Percentiles rank a stretch among this genome's conserved stretches.
Evolutionary conservation across 2,888 invertebrate genomes (phyloP).

Genomic region (Pterostichus madidus): DNA sequence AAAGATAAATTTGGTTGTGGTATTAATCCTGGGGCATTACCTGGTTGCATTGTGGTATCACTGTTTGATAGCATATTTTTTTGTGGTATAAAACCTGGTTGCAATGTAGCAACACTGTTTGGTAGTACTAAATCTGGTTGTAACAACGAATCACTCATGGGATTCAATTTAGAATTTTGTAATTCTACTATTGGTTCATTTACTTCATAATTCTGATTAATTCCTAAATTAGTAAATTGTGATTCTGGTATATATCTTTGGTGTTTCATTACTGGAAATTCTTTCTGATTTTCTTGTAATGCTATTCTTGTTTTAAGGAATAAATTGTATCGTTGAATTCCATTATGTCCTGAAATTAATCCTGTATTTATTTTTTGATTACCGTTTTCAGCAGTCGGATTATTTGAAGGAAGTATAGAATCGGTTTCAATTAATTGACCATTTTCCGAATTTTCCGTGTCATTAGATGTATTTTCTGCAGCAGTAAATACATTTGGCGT

Average conservation of each 20-base stretch:
- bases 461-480: background rate
- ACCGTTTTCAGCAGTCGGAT: background rate
- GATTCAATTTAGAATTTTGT: no score
- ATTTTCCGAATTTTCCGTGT: background rate
- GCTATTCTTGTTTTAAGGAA: background rate
- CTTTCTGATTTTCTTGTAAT: background rate
- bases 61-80: background rate
- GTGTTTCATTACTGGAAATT: background rate
- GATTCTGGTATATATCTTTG: slow-evolving; percentile 1
- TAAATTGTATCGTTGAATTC: background rate
- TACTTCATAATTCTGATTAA: background rate
- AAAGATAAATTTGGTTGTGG: no score
- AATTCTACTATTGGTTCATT: background rate
- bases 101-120: background rate
- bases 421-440: no score
- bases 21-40: no score
- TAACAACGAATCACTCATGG: no score
- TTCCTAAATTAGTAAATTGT: background rate
- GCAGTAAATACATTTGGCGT: background rate
- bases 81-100: no score
- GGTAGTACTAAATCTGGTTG: background rate
- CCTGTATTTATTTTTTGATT: background rate
- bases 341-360: no score
- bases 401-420: background rate
- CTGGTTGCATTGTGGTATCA: background rate